These are phyloP conservation scores for Mustela nigripes DNA, from an alignment of 2,113 vertebrate genomes.

Conservation along the genomic window DNA sequence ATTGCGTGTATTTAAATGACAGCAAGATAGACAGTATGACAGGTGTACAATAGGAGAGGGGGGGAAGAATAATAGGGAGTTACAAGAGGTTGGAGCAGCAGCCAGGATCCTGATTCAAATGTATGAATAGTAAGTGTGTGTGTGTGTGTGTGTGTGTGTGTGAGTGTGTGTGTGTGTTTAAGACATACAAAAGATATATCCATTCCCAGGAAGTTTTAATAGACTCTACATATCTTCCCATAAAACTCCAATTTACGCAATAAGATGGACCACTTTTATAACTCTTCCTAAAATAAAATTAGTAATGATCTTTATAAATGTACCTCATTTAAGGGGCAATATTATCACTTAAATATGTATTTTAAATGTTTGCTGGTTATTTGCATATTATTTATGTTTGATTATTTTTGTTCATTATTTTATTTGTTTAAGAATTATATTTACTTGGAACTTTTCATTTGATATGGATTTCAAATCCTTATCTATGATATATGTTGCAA, in stretches of 20 bases:
- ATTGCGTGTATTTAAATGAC: neutral
- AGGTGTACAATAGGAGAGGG: neutral
- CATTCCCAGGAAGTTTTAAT: neutral
- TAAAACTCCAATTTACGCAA: neutral
- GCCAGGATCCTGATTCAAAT: neutral
- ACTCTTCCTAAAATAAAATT: neutral
- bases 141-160: neutral
- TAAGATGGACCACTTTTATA: neutral
- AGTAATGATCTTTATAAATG: neutral
- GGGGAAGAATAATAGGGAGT: neutral
- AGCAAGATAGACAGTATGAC: neutral
- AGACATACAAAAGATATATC: neutral
- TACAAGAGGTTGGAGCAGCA: neutral
- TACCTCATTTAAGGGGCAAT: neutral
- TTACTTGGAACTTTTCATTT: neutral
- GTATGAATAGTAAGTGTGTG: neutral
- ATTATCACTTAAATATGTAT: neutral
- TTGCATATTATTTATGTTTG: neutral
- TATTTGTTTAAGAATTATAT: neutral
- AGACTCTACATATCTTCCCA: neutral
- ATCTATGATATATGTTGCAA: neutral
- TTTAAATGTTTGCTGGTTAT: neutral
- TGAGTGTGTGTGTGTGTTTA: too few relatives aligned
- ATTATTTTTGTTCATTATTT: neutral
- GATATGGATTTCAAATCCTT: neutral